These are phyloP conservation scores for Athene noctua DNA, from an alignment of 2,113 vertebrate species.

Conservation along the genomic window DNA sequence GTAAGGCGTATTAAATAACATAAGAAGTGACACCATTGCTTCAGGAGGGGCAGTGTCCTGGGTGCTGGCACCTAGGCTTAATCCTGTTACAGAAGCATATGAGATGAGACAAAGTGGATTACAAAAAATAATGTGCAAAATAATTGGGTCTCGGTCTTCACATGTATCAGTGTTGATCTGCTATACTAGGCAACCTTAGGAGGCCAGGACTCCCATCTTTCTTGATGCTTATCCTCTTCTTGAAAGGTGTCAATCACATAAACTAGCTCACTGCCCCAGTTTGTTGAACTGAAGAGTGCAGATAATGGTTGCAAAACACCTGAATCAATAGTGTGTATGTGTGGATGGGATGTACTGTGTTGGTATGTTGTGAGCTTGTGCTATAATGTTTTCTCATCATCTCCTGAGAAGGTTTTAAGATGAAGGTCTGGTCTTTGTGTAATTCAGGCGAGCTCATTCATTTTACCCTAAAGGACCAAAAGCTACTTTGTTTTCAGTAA, in stretches of 20 bases:
- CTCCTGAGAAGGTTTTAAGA: not conserved
- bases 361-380: fast-evolving
- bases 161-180: not conserved
- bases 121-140: not conserved
- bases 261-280: not conserved
- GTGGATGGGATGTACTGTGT: not conserved
- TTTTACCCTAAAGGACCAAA: not conserved
- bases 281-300: not conserved
- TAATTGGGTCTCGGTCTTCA: not conserved
- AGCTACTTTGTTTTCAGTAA: not conserved
- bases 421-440: not conserved
- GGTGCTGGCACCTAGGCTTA: not conserved
- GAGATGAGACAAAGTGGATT: not conserved
- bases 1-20: not conserved
- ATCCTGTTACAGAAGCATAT: not conserved
- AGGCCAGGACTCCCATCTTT: not conserved
- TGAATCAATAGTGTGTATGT: not conserved
- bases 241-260: not conserved
- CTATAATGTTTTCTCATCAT: not conserved
- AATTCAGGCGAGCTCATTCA: not conserved
- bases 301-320: not conserved
- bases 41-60: not conserved
- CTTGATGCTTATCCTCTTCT: not conserved
- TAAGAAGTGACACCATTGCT: not conserved
- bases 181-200: not conserved